Base-by-base conservation (phyloP, 2,888 invertebrate genomes). In the Scaeva pyrastri region DNA sequence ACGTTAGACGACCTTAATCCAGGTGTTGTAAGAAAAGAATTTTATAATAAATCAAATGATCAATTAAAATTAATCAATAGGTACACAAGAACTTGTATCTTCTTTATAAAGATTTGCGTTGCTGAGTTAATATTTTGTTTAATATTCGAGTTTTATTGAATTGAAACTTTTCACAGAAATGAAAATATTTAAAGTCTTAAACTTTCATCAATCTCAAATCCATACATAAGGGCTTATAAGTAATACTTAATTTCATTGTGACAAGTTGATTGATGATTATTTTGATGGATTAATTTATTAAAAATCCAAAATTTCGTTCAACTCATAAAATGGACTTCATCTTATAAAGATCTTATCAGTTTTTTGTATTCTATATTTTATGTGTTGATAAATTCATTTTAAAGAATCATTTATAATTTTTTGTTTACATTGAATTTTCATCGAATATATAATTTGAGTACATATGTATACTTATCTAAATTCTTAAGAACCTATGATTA, bases 61-160 rank as follows among this genome's bases (percentile, higher is more conserved):
- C 60, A 60, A 60, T 60, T 60, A 60, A 21, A 60, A 60, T 60
- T 41, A 60, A 41, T 60, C 41, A 39, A 39, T 58, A 12, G 4
- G 19, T 1, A 48, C 3, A 2, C 2, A 14, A 21, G 19, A 10
- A 12, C 14, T 39, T 19, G 21, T 14, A 41, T 16, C 14, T 39
- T 19, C 14, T 14, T 21, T 16, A 16, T n/a, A 45, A 45, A 6
- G 31, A 31, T 31, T 31, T 5, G 31, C 26, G 26, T 31, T 31
- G 31, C 31, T 31, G 5, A 31, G 31, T 8, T 31, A 31, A 31
- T 31, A 7, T 31, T 31, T 31, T 31, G 31, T 31, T 7, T 31
- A 31, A 5, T 31, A 31, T 31, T 31, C 8, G 5, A 31, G 31
- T 7, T 31, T 31, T 31, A 31, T 31, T 0, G 31, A 31, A 31